Percentiles rank a stretch among this genome's conserved stretches.
Evolutionary conservation across 2,113 vertebrate species (phyloP).

Genomic region (Suncus etruscus): DNA sequence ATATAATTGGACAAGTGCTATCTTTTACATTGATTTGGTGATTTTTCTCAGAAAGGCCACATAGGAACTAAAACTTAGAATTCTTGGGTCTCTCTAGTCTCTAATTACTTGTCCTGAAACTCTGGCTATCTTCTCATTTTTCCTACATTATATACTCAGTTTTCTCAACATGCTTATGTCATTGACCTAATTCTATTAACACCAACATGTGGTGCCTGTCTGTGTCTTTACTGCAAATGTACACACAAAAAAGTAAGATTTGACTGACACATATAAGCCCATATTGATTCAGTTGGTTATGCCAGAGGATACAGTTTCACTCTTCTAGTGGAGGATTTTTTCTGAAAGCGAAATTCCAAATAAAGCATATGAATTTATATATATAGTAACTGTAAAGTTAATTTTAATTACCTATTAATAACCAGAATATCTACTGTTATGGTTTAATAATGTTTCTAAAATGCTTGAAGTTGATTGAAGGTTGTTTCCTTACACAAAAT

Average conservation of each 20-base stretch:
- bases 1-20: not conserved
- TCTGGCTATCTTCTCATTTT: not conserved
- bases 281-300: not conserved
- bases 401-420: not conserved
- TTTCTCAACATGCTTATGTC: not conserved
- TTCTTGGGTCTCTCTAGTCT: not conserved
- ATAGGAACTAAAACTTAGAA: not conserved
- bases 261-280: not conserved
- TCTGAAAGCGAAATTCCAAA: not conserved
- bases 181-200: not conserved
- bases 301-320: not conserved
- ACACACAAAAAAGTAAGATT: not conserved
- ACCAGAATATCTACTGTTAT: not conserved
- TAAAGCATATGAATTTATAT: not conserved
- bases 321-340: not conserved
- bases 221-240: conserved; percentile 4
- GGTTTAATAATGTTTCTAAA: not conserved
- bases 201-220: not conserved
- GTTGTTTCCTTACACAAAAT: conserved; percentile 30
- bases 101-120: not conserved
- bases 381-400: not conserved
- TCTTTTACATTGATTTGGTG: not conserved
- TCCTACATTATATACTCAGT: not conserved
- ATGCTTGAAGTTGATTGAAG: conserved; percentile 2
- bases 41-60: not conserved